These are phyloP conservation scores for Lepidurus packardi DNA, from an alignment of 1,140 invertebrate species.

Conservation along the genomic window DNA sequence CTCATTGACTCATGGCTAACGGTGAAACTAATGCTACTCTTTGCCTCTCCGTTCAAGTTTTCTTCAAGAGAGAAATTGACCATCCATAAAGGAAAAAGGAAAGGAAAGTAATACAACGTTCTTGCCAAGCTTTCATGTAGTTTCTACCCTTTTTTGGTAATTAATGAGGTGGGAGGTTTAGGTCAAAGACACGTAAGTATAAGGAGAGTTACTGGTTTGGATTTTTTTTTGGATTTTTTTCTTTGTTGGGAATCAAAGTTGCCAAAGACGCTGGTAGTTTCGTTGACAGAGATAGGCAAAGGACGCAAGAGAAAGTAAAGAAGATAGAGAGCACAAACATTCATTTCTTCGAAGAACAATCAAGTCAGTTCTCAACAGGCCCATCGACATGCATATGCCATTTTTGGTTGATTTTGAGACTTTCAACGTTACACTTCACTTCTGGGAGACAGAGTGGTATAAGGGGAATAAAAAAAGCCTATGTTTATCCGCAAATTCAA, in stretches of 20 bases:
- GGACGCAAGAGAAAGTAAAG: not conserved
- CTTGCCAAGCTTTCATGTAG: not conserved
- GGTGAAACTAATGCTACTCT: constrained; percentile 9
- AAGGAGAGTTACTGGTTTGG: not conserved
- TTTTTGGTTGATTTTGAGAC: not conserved
- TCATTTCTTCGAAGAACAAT: constrained; percentile 7
- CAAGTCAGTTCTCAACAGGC: not conserved
- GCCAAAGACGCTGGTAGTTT: not conserved
- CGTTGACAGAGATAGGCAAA: not conserved
- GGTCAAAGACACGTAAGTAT: not conserved
- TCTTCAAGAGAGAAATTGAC: not conserved
- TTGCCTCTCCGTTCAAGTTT: not conserved
- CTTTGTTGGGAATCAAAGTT: not conserved
- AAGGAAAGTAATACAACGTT: constrained; percentile 11
- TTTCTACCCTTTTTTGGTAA: not conserved
- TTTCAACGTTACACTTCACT: not conserved
- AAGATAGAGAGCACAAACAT: not conserved
- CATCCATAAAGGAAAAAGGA: not conserved
- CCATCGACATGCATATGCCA: not conserved
- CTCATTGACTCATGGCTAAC: not conserved
- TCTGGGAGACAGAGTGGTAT: not conserved
- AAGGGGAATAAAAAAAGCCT: not conserved
- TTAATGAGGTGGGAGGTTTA: constrained; percentile 6
- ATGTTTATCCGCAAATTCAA: not conserved
- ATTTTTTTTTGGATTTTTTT: not conserved